A percentile compares a stretch with the other conserved stretches of the same genome.
Conservation (phyloP, 2,113 vertebrate genomes). For the Setophaga petechia region DNA sequence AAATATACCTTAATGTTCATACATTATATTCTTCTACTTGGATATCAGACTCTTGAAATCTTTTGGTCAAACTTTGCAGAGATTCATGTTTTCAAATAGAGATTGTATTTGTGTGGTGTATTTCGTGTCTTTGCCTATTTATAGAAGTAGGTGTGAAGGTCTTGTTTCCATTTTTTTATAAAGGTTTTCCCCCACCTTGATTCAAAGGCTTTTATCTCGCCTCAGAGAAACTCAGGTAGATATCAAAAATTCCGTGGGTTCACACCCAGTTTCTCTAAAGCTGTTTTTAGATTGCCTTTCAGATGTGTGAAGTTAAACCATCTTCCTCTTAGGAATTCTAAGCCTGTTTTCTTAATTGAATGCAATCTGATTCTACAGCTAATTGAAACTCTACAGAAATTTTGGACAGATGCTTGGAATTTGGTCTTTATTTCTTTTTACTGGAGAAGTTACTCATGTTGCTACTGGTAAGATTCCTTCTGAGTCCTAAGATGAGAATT, state of each 20-base stretch:
- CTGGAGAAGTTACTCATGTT: not conserved
- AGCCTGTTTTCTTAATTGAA: not conserved
- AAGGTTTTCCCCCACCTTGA: not conserved
- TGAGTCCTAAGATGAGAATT: not conserved
- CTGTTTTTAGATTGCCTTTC: not conserved
- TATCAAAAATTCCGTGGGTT: not conserved
- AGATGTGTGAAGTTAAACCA: not conserved
- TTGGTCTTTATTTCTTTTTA: not conserved
- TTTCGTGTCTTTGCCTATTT: not conserved
- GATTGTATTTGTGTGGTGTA: not conserved
- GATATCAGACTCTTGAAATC: not conserved
- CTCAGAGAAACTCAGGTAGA: not conserved
- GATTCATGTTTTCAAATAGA: not conserved
- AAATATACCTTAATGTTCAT: not conserved
- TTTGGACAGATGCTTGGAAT: not conserved
- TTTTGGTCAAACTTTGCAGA: not conserved
- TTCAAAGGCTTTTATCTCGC: slow-evolving; percentile 11
- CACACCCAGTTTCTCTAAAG: not conserved
- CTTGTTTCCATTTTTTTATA: not conserved
- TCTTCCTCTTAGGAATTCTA: not conserved
- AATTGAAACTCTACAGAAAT: not conserved
- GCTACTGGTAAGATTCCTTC: not conserved
- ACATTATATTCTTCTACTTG: not conserved
- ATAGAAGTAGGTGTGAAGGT: not conserved
- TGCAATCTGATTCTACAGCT: not conserved